A percentile compares a stretch with the other conserved stretches of the same genome.
Conservation (phyloP, 2,888 invertebrate species). For the Sphaerophoria taeniata region DNA sequence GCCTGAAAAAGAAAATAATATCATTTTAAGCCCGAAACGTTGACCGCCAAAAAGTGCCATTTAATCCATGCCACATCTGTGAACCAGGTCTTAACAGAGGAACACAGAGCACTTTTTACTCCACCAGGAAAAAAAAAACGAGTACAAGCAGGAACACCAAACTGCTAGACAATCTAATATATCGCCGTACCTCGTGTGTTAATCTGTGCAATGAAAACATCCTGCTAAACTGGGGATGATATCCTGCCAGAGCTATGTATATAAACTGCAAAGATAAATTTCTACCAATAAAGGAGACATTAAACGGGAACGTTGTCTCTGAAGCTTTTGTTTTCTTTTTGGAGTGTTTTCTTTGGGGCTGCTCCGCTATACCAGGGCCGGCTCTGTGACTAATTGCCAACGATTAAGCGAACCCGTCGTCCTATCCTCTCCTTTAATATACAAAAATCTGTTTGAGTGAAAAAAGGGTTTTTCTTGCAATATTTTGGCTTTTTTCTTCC, state of each 20-base stretch:
- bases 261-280: constrained; percentile 74
- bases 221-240: constrained; percentile 46
- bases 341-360: constrained; percentile 59
- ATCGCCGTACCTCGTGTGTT: constrained; percentile 60
- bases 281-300: constrained; percentile 73
- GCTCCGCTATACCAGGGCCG: constrained; percentile 17
- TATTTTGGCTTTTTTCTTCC: background rate
- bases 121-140: background rate
- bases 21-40: constrained; percentile 30
- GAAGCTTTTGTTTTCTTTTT: constrained; percentile 36
- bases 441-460: constrained; percentile 64
- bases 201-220: constrained; percentile 62
- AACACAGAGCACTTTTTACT: background rate
- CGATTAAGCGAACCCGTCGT: constrained; percentile 65
- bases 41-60: constrained; percentile 69
- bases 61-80: constrained; percentile 68
- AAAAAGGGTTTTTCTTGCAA: constrained; percentile 64
- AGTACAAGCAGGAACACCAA: background rate
- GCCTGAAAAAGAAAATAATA: background rate
- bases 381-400: constrained; percentile 71
- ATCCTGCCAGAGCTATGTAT: constrained; percentile 68
- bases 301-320: constrained; percentile 71
- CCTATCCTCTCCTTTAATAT: constrained; percentile 60
- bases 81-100: constrained; percentile 1
- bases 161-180: constrained; percentile 46